These are phyloP conservation scores for Aramus guarauna DNA, from an alignment of 2,113 vertebrate genomes.

Conservation along the genomic window DNA sequence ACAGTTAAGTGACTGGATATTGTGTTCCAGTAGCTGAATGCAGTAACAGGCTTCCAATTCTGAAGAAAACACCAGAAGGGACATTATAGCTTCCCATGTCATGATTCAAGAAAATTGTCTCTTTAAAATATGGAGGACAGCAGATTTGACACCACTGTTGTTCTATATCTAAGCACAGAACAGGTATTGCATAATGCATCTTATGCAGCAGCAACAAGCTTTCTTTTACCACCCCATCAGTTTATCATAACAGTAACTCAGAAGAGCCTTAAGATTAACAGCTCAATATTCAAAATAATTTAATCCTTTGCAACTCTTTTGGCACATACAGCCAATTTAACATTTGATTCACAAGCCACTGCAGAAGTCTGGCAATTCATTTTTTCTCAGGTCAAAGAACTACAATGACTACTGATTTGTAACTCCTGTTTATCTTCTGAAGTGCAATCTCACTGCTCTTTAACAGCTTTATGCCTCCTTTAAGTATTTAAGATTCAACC, in stretches of 20 bases:
- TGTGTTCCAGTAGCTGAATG: not conserved
- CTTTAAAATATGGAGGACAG: not conserved
- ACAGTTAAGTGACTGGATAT: not conserved
- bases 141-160: not conserved
- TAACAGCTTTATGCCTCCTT: not conserved
- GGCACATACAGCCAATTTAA: accelerated
- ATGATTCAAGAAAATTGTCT: not conserved
- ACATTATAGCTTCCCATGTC: not conserved
- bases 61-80: not conserved
- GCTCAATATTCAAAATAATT: not conserved
- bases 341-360: not conserved
- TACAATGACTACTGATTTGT: not conserved
- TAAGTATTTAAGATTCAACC: not conserved
- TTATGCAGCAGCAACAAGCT: not conserved
- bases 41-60: not conserved
- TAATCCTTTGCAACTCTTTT: not conserved
- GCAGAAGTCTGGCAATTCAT: not conserved
- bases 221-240: not conserved
- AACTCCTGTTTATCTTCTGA: not conserved
- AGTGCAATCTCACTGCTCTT: accelerated
- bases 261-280: not conserved
- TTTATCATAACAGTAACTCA: not conserved
- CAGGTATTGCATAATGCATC: accelerated
- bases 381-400: not conserved
- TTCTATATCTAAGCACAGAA: not conserved